These are phyloP conservation scores for Melanotaenia pygmaea DNA, from an alignment of 2,797 vertebrate genomes.

Conservation along the genomic window DNA sequence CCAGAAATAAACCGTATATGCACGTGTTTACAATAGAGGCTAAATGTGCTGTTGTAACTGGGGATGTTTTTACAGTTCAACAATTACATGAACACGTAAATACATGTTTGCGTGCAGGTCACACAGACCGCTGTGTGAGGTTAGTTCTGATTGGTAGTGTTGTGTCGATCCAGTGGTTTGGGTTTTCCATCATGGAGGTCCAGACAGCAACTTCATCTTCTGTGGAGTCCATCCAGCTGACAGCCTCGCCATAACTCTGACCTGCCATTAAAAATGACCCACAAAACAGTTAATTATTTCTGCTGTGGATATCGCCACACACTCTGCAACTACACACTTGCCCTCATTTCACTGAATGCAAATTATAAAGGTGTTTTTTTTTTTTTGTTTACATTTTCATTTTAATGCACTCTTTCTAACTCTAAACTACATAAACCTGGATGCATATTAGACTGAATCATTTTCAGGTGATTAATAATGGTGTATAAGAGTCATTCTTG, in stretches of 20 bases:
- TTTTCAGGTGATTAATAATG: not conserved
- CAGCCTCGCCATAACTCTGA: conserved; percentile 89
- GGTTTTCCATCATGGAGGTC: conserved; percentile 86
- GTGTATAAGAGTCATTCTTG: not conserved
- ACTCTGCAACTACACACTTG: not conserved
- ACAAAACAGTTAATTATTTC: not conserved
- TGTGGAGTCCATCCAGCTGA: conserved; percentile 97
- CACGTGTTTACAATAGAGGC: conserved; percentile 20
- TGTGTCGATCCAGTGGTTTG: conserved; percentile 89
- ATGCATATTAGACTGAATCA: no score
- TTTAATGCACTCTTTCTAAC: no score
- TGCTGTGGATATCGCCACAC: not conserved
- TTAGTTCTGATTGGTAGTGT: conserved; percentile 89
- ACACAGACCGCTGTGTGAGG: conserved; percentile 76
- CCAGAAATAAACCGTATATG: not conserved
- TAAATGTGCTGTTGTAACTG: conserved; percentile 20
- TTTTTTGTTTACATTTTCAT: no score
- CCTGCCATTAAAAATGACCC: conserved; percentile 77
- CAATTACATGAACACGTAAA: conserved; percentile 1
- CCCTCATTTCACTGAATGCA: no score
- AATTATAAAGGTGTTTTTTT: not conserved
- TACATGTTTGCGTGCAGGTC: conserved; percentile 23
- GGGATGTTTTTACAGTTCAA: conserved; percentile 34
- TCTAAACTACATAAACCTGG: no score
- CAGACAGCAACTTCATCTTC: conserved; percentile 88